Evolutionary conservation across 2,888 invertebrate species (phyloP).

Genomic region (Himalopsyche anomala): DNA sequence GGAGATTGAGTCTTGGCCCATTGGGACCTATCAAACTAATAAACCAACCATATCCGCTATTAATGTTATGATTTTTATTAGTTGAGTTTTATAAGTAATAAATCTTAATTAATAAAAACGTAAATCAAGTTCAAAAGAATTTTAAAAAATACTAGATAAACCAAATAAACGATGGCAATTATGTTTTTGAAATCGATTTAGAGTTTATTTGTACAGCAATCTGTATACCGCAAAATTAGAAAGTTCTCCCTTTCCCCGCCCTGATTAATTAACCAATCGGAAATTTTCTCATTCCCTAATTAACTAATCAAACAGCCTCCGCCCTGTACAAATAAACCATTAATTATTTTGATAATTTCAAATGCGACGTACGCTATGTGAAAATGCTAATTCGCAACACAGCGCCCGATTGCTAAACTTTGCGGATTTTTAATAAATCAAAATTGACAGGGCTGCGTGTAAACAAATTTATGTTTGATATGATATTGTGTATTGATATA

Average conservation of each 20-base stretch:
- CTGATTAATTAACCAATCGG: constrained; percentile 50
- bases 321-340: constrained; percentile 45
- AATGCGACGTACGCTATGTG: background rate
- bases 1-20: too few relatives aligned
- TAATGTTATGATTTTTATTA: too few relatives aligned
- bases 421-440: constrained; percentile 38
- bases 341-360: constrained; percentile 47
- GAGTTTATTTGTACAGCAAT: constrained; percentile 16
- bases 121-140: background rate
- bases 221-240: constrained; percentile 14
- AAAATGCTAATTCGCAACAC: background rate
- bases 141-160: background rate
- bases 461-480: too few relatives aligned
- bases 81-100: too few relatives aligned
- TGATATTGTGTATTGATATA: too few relatives aligned
- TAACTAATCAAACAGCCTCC: constrained; percentile 49
- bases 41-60: too few relatives aligned
- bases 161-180: constrained; percentile 1
- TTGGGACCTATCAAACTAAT: too few relatives aligned
- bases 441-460: background rate
- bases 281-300: constrained; percentile 46
- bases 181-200: constrained; percentile 17
- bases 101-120: too few relatives aligned
- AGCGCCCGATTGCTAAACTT: constrained; percentile 18
- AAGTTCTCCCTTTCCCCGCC: background rate